phyloP scores from a whole-genome alignment of 2,113 vertebrate genomes.

The Megaleporinus macrocephalus region DNA sequence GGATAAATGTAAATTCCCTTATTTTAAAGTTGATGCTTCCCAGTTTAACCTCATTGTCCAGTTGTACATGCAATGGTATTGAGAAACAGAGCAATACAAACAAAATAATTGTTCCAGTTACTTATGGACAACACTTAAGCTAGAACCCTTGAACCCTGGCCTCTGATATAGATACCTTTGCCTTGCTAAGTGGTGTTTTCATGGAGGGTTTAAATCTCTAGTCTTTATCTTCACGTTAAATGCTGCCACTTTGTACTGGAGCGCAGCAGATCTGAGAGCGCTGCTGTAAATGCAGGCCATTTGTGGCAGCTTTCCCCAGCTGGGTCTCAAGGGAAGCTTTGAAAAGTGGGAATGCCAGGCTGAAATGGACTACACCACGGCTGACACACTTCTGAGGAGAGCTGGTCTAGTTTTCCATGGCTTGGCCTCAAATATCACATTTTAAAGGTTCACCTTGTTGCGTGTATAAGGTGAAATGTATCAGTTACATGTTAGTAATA shows the following conservation, averaged over 20 bases:
- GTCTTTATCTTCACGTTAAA: conserved; percentile 20
- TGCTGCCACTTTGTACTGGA: not conserved
- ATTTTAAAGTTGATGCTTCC: no score
- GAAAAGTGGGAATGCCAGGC: conserved; percentile 10
- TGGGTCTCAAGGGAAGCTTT: not conserved
- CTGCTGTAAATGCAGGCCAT: not conserved
- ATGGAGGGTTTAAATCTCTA: not conserved
- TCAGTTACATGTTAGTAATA: not conserved
- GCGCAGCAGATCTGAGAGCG: not conserved
- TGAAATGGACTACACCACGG: not conserved
- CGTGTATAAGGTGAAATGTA: not conserved
- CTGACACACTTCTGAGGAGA: conserved; percentile 5
- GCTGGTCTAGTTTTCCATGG: not conserved
- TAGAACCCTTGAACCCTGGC: conserved; percentile 20
- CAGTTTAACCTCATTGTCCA: not conserved
- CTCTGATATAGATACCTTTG: conserved; percentile 14
- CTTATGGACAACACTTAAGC: not conserved
- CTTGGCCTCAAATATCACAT: conserved; percentile 10
- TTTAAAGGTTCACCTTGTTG: conserved; percentile 3
- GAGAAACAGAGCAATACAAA: not conserved
- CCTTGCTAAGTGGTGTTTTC: conserved; percentile 27
- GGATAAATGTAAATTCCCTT: not conserved
- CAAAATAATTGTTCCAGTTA: not conserved
- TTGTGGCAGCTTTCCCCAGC: conserved; percentile 12
- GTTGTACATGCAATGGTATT: conserved; percentile 7